Evolutionary conservation across 2,888 invertebrate species (phyloP), one percentile per base, ranked within the genome.

Genomic region (Phengaris arion): DNA sequence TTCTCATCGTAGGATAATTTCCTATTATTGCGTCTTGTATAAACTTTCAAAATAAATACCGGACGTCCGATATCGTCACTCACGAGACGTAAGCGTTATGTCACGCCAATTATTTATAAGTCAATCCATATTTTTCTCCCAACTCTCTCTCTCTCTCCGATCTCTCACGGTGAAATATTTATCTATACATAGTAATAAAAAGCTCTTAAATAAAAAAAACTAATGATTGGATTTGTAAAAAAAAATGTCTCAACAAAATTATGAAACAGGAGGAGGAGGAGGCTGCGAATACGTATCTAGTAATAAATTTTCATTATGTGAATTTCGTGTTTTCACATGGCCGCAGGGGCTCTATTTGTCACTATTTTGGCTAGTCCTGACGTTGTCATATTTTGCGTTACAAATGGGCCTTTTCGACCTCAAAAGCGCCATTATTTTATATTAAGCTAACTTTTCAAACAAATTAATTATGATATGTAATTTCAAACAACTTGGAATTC

Each of bases 291-390:
- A 10, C 35, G 12, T 64, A 45, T 10, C 59, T 13, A 45, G 45
- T 15, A 64, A 64, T 64, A 64, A 35, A 64, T 64, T 64, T 64
- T 64, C 64, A 64, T 64, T 45, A 64, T 45, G 52, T 52, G 64
- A 35, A 64, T 64, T 64, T 64, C 35, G 64, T 64, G 45, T 45
- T 64, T 64, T 45, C 64, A 22, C 64, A 6, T 13, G 64, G 64
- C 64, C 64, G 13, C 64, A 6, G 64, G 64, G 64, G 64, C 64
- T 64, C 64, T 12, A 64, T 64, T 64, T 64, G 64, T 64, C 64
- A 64, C 64, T 64, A 64, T 64, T 64, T 64, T 45, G 64, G 64
- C 64, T 64, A 64, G 64, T 64, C 12, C 64, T 64, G 35, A 64
- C 45, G 64, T 64, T 64, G 64, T 64, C 64, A 64, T 64, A 64